Evolutionary conservation across 2,888 invertebrate genomes (phyloP).

Genomic region (Kuschelorhynchus macadamiae): DNA sequence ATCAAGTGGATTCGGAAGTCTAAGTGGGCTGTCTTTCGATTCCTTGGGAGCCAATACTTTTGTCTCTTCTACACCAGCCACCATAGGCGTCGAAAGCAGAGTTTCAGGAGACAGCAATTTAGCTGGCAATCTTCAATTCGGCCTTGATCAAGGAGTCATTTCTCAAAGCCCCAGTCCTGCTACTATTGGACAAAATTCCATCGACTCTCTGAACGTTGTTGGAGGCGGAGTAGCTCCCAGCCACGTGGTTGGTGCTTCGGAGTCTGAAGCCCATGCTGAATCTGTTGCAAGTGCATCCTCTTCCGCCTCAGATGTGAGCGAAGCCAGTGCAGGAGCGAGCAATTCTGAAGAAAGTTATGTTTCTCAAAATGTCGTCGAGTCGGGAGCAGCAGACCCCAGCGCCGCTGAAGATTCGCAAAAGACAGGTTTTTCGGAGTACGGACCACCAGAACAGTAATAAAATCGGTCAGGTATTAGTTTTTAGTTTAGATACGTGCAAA

Average conservation of each 20-base stretch:
- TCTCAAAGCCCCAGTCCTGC: constrained; percentile 14
- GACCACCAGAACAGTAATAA: too few relatives aligned
- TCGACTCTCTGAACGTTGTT: constrained; percentile 13
- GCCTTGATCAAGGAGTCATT: too few relatives aligned
- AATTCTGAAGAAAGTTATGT: background rate
- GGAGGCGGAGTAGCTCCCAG: constrained; percentile 16
- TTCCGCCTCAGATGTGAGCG: too few relatives aligned
- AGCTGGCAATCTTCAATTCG: background rate
- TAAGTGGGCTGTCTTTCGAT: constrained; percentile 1
- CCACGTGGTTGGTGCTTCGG: background rate
- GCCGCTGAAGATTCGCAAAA: too few relatives aligned
- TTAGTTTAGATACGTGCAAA: too few relatives aligned
- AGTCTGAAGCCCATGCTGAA: too few relatives aligned
- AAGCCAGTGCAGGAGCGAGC: too few relatives aligned
- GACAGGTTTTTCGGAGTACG: too few relatives aligned
- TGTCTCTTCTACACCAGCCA: background rate
- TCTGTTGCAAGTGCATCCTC: background rate
- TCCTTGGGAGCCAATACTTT: constrained; percentile 11
- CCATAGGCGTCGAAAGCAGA: background rate
- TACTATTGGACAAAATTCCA: constrained; percentile 8
- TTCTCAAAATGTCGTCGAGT: constrained; percentile 7
- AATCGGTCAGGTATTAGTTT: too few relatives aligned
- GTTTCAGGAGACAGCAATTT: background rate
- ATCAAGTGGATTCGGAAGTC: background rate
- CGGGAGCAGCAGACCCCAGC: background rate